Evolutionary conservation across 2,797 vertebrate species (phyloP).

Genomic region (Poliocrania exsul): DNA sequence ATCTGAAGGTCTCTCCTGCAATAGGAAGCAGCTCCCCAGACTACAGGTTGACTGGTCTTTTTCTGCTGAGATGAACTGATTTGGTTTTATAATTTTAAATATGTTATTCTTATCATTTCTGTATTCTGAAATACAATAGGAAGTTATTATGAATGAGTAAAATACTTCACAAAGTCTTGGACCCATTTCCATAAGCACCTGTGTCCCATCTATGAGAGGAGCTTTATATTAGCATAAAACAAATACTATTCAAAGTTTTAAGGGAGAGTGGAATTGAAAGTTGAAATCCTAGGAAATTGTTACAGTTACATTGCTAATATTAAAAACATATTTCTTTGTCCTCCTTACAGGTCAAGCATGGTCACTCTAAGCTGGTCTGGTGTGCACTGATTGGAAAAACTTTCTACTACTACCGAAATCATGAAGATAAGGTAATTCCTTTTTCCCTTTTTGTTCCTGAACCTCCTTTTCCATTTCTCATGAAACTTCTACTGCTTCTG

Average conservation of each 20-base stretch:
- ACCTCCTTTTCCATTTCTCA: neutral
- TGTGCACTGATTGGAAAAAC: constrained; percentile 87
- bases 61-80: neutral
- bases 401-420: constrained; percentile 93
- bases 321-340: constrained; percentile 2
- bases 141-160: neutral
- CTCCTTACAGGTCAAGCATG: constrained; percentile 89
- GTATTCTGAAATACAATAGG: no score
- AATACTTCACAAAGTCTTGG: neutral
- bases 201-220: neutral
- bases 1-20: neutral
- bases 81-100: neutral
- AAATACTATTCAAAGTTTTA: neutral
- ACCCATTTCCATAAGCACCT: neutral
- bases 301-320: neutral
- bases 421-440: constrained; percentile 90
- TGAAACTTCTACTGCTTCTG: neutral
- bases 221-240: neutral
- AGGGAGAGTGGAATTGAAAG: neutral
- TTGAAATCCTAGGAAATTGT: neutral
- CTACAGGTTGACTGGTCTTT: neutral
- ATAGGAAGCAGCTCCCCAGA: neutral
- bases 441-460: neutral
- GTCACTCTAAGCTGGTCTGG: constrained; percentile 96
- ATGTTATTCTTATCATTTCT: neutral